Conservation (phyloP, 2,888 invertebrate genomes). For the Brenthis hecate region DNA sequence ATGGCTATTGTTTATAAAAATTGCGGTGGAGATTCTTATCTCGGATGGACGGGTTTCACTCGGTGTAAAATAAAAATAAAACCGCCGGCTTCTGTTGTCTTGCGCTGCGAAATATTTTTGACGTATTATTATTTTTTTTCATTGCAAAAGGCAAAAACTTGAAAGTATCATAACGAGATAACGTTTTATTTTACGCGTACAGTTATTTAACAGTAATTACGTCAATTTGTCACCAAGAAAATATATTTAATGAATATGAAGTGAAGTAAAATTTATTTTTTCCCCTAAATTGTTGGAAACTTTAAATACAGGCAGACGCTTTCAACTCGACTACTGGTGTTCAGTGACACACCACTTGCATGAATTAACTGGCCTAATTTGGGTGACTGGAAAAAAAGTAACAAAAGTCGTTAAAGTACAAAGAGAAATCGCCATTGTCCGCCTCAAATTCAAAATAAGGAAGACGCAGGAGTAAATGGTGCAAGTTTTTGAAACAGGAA, state of each 20-base stretch:
- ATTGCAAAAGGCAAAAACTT: constrained; percentile 1
- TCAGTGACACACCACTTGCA: constrained; percentile 67
- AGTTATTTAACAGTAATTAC: constrained; percentile 16
- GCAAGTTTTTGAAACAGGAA: constrained; percentile 75
- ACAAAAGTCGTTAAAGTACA: constrained; percentile 47
- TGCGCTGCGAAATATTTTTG: constrained; percentile 26
- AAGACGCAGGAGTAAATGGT: constrained; percentile 76
- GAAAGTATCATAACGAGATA: constrained; percentile 8
- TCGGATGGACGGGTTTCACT: constrained; percentile 50
- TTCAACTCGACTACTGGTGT: constrained; percentile 60
- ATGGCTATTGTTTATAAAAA: constrained; percentile 82
- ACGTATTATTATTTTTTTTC: constrained; percentile 8
- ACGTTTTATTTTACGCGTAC: constrained; percentile 5
- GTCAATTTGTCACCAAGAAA: constrained; percentile 19
- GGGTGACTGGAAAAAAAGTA: constrained; percentile 49
- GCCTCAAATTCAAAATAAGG: constrained; percentile 78
- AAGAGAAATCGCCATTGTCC: constrained; percentile 71
- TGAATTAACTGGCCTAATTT: constrained; percentile 69
- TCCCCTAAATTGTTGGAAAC: background rate
- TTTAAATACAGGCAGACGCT: constrained; percentile 21
- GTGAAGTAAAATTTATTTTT: constrained; percentile 6
- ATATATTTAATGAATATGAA: constrained; percentile 5
- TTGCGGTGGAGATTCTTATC: constrained; percentile 72
- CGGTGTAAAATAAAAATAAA: constrained; percentile 48
- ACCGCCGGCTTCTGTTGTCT: constrained; percentile 36